Evolutionary conservation across 2,888 invertebrate species (phyloP).

Genomic region (Pachycephus smyrnensis): DNA sequence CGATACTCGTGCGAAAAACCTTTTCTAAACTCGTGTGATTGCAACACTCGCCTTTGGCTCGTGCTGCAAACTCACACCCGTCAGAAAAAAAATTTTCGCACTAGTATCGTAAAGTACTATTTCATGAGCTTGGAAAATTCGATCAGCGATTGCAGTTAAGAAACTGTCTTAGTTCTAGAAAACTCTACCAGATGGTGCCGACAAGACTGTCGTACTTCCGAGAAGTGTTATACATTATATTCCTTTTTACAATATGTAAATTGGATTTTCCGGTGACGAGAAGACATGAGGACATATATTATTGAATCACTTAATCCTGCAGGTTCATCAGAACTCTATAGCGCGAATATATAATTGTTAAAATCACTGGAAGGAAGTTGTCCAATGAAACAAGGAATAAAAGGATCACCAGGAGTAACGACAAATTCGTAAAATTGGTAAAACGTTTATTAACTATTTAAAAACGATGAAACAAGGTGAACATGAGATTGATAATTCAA

Average conservation of each 20-base stretch:
- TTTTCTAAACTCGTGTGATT: no score
- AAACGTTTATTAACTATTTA: conserved; percentile 67
- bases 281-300: no score
- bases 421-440: conserved; percentile 58
- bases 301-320: neutral
- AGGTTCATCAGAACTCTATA: neutral
- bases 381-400: neutral
- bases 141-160: neutral
- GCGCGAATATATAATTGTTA: neutral
- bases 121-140: neutral
- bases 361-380: neutral
- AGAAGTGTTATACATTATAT: no score
- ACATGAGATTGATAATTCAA: conserved; percentile 66
- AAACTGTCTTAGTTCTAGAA: no score
- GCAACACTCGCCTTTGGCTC: no score
- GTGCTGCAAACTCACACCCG: no score
- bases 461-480: conserved; percentile 66
- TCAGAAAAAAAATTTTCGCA: no score
- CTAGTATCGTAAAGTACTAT: no score
- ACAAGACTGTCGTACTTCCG: neutral
- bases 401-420: neutral
- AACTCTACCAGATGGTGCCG: neutral
- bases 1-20: no score
- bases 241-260: no score
- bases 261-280: no score